Conservation (phyloP, 1,140 invertebrate species). For the Euwallacea fornicatus region DNA sequence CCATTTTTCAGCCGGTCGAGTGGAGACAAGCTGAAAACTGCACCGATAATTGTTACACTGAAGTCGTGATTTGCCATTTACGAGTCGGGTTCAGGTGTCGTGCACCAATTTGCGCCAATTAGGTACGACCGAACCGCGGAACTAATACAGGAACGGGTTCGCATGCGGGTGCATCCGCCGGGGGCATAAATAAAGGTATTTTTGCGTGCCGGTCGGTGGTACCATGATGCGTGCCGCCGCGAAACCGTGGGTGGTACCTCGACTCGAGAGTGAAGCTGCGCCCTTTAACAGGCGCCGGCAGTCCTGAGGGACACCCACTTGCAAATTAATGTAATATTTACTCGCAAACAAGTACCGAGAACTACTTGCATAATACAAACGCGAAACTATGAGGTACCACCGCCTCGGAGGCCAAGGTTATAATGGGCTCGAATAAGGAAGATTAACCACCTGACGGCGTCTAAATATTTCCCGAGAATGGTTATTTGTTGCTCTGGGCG, state of each 20-base stretch:
- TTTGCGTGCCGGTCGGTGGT: too few relatives aligned
- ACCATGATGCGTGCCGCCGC: slow-evolving; percentile 20
- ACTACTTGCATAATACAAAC: too few relatives aligned
- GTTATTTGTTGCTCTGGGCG: slow-evolving; percentile 31
- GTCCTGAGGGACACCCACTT: slow-evolving; percentile 34
- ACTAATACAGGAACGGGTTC: neutral
- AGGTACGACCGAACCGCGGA: neutral
- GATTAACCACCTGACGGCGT: slow-evolving; percentile 38
- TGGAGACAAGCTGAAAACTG: slow-evolving; percentile 28
- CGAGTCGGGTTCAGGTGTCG: slow-evolving; percentile 10
- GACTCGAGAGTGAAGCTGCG: slow-evolving; percentile 30
- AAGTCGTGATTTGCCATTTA: slow-evolving; percentile 29
- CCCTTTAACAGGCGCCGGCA: slow-evolving; percentile 30
- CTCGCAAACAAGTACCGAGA: too few relatives aligned
- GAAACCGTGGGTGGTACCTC: slow-evolving; percentile 29
- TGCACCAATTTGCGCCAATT: slow-evolving; percentile 12
- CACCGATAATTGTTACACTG: slow-evolving; percentile 29
- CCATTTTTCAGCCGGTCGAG: slow-evolving; percentile 21
- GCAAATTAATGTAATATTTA: slow-evolving; percentile 4
- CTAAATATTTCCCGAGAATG: slow-evolving; percentile 34
- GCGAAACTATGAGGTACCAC: neutral
- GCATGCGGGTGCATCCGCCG: neutral
- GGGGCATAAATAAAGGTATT: neutral
- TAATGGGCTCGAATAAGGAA: slow-evolving; percentile 28
- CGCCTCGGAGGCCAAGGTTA: slow-evolving; percentile 34